Percentiles rank a stretch among this genome's conserved stretches.
Conservation (phyloP, 1,140 invertebrate species). For the Archivesica marissinica region DNA sequence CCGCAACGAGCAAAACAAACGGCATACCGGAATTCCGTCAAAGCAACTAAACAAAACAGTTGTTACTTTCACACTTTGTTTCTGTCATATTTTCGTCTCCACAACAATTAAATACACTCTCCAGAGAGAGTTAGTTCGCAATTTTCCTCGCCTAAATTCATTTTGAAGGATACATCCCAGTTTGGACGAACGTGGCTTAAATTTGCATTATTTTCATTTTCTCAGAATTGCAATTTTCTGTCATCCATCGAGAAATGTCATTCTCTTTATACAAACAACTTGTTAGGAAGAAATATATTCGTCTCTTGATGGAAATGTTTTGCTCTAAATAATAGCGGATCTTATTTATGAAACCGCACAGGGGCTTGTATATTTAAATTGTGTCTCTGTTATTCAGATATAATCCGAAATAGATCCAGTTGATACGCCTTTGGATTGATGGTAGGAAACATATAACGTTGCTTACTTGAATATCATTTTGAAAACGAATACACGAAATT, state of each 20-base stretch:
- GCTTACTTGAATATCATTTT: too few species aligned
- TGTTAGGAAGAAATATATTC: conserved; percentile 58
- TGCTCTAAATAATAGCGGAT: conserved; percentile 45
- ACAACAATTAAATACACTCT: background rate
- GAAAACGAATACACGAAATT: too few species aligned
- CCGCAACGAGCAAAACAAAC: too few species aligned
- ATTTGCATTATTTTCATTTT: conserved; percentile 65
- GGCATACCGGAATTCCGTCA: too few species aligned
- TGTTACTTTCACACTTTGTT: background rate
- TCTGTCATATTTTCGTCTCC: conserved; percentile 17
- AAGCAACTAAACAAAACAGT: too few species aligned
- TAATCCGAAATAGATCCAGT: too few species aligned
- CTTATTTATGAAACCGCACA: conserved; percentile 22
- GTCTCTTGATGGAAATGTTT: conserved; percentile 32
- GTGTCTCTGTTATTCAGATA: too few species aligned
- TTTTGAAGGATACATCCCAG: conserved; percentile 46
- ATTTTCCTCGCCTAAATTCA: conserved; percentile 54
- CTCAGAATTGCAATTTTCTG: conserved; percentile 57
- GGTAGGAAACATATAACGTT: too few species aligned
- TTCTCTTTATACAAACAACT: conserved; percentile 58
- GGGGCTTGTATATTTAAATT: background rate
- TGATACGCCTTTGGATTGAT: too few species aligned
- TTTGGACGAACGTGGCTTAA: conserved; percentile 36
- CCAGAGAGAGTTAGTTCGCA: background rate
- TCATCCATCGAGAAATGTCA: conserved; percentile 46